phyloP scores from a whole-genome alignment of 2,113 vertebrate genomes.

The Manacus vitellinus region DNA sequence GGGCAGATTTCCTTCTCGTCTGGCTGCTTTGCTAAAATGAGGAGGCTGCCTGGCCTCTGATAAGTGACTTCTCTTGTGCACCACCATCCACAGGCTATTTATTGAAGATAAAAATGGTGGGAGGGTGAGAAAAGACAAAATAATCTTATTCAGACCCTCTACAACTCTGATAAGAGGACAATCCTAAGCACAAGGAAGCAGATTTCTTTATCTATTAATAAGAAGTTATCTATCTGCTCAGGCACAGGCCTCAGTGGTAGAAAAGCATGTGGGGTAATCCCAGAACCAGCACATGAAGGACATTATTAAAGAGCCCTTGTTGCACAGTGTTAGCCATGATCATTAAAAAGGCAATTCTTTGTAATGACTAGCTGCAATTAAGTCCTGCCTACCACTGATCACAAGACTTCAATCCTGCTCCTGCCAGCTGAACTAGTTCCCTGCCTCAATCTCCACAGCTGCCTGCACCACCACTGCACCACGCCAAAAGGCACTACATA shows the following conservation, averaged over 20 bases:
- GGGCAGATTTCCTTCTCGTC: conserved; percentile 56
- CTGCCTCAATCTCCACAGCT: not conserved
- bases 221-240: not conserved
- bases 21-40: conserved; percentile 49
- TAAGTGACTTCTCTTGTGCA: conserved; percentile 12
- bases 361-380: not conserved
- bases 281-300: not conserved
- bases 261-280: not conserved
- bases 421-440: not conserved
- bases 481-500: not conserved
- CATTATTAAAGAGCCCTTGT: not conserved
- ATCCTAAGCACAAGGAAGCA: not conserved
- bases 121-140: conserved; percentile 11
- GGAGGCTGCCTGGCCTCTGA: not conserved
- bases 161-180: not conserved
- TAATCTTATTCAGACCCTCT: conserved; percentile 8
- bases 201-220: not conserved
- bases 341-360: not conserved
- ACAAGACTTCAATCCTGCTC: not conserved
- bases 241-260: not conserved
- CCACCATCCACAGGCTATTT: not conserved
- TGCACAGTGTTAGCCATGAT: not conserved
- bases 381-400: not conserved
- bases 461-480: not conserved
- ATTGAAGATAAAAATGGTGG: conserved; percentile 2